A percentile compares a stretch with the other conserved stretches of the same genome.
Evolutionary conservation across 2,888 invertebrate genomes (phyloP).

Genomic region (Orthonychiurus folsomi): DNA sequence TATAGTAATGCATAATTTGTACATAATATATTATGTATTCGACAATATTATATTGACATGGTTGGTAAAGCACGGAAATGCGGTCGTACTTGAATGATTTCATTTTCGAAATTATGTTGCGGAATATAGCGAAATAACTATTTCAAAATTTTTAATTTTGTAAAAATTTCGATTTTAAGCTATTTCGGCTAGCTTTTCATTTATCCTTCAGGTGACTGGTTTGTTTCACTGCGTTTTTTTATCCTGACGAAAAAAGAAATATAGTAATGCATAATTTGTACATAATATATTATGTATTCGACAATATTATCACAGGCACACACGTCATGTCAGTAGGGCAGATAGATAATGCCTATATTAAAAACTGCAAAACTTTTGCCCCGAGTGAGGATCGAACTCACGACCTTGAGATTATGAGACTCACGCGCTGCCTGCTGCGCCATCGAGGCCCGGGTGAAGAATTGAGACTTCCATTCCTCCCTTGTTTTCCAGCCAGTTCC

Average conservation of each 20-base stretch:
- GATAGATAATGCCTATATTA: not conserved
- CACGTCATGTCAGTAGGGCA: constrained; percentile 63
- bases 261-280: no score
- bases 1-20: no score
- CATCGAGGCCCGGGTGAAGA: constrained; percentile 3
- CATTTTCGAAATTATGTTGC: no score
- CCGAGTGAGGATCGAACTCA: constrained; percentile 9
- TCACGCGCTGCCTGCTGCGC: constrained; percentile 12
- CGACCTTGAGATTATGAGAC: constrained; percentile 15
- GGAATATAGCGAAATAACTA: no score
- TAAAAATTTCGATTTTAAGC: no score
- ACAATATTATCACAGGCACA: constrained; percentile 71
- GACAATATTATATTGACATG: constrained; percentile 65
- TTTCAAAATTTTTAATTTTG: no score
- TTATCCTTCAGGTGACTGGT: no score
- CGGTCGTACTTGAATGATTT: no score
- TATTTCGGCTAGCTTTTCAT: no score
- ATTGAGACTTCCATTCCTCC: not conserved
- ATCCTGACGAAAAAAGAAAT: no score
- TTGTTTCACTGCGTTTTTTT: no score
- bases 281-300: constrained; percentile 65
- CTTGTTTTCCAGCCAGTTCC: not conserved
- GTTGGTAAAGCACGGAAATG: no score
- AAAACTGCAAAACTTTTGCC: constrained; percentile 12
- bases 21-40: constrained; percentile 66